Evolutionary conservation across 2,888 invertebrate genomes (phyloP), one percentile per base, ranked within the genome.

Genomic region (Sipha maydis): DNA sequence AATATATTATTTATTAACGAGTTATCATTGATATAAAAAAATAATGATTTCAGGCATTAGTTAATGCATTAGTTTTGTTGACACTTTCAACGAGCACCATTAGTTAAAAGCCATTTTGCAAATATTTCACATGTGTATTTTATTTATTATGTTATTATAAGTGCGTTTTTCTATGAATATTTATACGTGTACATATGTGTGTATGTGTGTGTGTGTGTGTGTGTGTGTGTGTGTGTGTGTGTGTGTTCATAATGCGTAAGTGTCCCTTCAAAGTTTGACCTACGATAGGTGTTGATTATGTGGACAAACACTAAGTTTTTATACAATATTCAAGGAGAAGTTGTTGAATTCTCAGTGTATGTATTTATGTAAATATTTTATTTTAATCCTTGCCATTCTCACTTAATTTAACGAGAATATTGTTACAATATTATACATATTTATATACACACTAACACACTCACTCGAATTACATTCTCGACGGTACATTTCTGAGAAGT

Each of bases 341-440:
- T 41, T 73, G 54, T 73, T 34, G 71, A 73, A 83, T 83, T 83
- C 34, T 73, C 69, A 9, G 34, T 28, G 31, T n/a, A 83, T 54
- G 31, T 8, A 61, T 61, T 61, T 61, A 71, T 67, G 38, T 83
- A 25, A 34, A 4, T 7, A 25, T 61, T 3, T 25, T 61, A 61
- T 61, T 61, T 71, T 73, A 83, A 83, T 73, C 71, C 71, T 71
- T 71, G 54, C 73, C 54, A 71, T 34, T 73, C 9, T 34, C 54
- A 34, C 71, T 73, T 8, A 31, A 83, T 34, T 73, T 73, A 73
- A 83, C 83, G 71, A 83, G 54, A 80, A 48, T 31, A 1, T 69
- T 25, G 83, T 73, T 73, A 31, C 14, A 48, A 41, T 48, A 82
- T 82, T 0, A 48, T 48, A 1, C 2, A 19, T 11, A 61, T 14